A percentile compares a stretch with the other conserved stretches of the same genome.
Conservation (phyloP, 30 jellyfish, hydroid and myxozoan species). For the Turritopsis rubra region DNA sequence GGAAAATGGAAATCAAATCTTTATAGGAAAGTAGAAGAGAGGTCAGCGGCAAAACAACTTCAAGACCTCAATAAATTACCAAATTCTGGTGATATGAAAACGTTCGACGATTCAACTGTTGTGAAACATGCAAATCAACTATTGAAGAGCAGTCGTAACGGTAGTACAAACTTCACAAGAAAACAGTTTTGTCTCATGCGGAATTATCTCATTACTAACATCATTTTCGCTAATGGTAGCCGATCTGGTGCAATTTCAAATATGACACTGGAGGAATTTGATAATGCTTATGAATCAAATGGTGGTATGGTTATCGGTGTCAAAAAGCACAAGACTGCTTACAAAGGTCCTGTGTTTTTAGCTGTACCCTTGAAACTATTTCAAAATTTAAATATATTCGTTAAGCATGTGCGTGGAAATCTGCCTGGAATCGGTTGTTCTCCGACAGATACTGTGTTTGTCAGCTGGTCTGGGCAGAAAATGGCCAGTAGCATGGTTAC, state of each 20-base stretch:
- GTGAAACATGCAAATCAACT: not conserved
- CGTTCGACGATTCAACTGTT: not conserved
- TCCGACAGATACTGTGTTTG: conserved; percentile 8
- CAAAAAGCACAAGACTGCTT: conserved; percentile 10
- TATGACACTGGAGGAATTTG: conserved; percentile 4
- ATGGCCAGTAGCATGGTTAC: conserved; percentile 18
- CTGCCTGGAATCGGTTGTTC: conserved; percentile 5
- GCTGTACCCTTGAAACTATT: not conserved
- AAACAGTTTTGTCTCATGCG: conserved; percentile 9
- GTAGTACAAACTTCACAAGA: not conserved
- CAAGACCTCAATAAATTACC: not conserved
- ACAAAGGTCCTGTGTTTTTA: conserved; percentile 17
- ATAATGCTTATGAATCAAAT: not conserved
- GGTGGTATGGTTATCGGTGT: conserved; percentile 1
- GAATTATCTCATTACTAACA: conserved; percentile 2
- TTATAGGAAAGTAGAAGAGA: not conserved
- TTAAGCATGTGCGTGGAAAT: not conserved
- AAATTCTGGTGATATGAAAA: not conserved
- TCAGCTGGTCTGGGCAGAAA: conserved; percentile 16
- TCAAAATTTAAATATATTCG: not conserved
- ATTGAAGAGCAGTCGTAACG: not conserved
- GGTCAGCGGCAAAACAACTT: not conserved
- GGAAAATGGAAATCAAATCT: not conserved
- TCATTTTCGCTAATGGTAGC: conserved; percentile 12
- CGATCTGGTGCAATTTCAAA: conserved; percentile 16